Evolutionary conservation across 2,797 vertebrate genomes (phyloP), one percentile per base, ranked within the genome.

Genomic region (Trematomus bernacchii): DNA sequence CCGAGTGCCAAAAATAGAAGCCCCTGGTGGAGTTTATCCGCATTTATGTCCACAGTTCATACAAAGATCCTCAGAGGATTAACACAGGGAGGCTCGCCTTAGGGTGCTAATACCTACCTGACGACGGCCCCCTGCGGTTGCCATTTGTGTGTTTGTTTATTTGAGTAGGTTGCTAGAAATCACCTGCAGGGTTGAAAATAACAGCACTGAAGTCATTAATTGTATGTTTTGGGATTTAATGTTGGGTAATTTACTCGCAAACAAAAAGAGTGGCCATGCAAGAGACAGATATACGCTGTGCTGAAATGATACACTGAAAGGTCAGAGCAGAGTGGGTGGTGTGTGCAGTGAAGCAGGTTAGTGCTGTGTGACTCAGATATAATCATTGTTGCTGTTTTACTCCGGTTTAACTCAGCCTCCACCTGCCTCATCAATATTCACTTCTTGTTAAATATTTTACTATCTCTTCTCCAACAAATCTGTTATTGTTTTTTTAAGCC

Each of bases 381-480:
- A 48, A 72, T 82, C 63, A 66, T n/a, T 73, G 62, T 54, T 76
- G 46, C 54, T 76, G 44, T 84, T 76, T 74, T 59, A 66, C 44
- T 16, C 57, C 58, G 44, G 16, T 71, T 75, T 63, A 63, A 48
- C 44, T 44, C 48, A 40, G 15, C 46, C 30, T 72, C 58, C 19
- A 71, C 66, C 60, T 80, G 54, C 51, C 21, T 78, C 44, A 82
- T 80, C 21, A 83, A 70, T 82, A 89, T 85, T 85, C 3, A 86
- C 72, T 33, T 64, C n/a, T 71, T 59, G 47, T 58, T 76, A 64
- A 85, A 86, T 72, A 73, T 76, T 83, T 85, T 6, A 77, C 51
- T 23, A 40, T 82, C 76, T 59, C 50, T 73, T 72, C 44, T 52
- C 21, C 53, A 73, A 61, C 43, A 83, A 60, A 82, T 60, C 27